Percentiles rank a stretch among this genome's conserved stretches.
phyloP scores from a whole-genome alignment of 2,113 vertebrate species.

The Echinops telfairi region DNA sequence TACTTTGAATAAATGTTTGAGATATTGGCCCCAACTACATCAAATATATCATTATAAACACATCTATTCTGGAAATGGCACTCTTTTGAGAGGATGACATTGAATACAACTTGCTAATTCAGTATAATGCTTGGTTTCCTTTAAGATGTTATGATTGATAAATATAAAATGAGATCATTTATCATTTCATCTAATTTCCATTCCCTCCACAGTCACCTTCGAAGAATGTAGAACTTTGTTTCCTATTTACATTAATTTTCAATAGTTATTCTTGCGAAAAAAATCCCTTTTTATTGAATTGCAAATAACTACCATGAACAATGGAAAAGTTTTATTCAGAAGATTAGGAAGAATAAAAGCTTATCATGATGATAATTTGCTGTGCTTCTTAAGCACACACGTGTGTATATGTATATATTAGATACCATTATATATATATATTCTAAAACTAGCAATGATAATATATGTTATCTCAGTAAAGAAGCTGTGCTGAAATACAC shows the following conservation, averaged over 20 bases:
- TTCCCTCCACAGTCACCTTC: not conserved
- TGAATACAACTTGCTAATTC: constrained; percentile 49
- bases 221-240: constrained; percentile 35
- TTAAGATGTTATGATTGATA: constrained; percentile 43
- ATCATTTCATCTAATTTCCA: constrained; percentile 25
- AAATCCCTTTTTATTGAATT: constrained; percentile 16
- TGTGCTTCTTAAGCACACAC: not conserved
- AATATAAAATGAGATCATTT: not conserved
- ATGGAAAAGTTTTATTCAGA: constrained; percentile 56
- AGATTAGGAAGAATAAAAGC: constrained; percentile 35
- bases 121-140: not conserved
- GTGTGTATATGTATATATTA: too few species aligned
- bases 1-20: constrained; percentile 29
- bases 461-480: too few species aligned
- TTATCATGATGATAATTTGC: constrained; percentile 26
- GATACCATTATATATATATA: too few species aligned
- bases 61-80: constrained; percentile 1
- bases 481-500: too few species aligned
- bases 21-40: not conserved
- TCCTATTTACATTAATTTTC: constrained; percentile 65
- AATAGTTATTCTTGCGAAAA: not conserved
- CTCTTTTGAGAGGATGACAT: constrained; percentile 17
- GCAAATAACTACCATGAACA: not conserved
- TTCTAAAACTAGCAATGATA: too few species aligned
- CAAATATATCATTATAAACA: constrained; percentile 30